A percentile compares a stretch with the other conserved stretches of the same genome.
Evolutionary conservation across 2,113 vertebrate genomes (phyloP).

Genomic region (Turdus rufiventris): DNA sequence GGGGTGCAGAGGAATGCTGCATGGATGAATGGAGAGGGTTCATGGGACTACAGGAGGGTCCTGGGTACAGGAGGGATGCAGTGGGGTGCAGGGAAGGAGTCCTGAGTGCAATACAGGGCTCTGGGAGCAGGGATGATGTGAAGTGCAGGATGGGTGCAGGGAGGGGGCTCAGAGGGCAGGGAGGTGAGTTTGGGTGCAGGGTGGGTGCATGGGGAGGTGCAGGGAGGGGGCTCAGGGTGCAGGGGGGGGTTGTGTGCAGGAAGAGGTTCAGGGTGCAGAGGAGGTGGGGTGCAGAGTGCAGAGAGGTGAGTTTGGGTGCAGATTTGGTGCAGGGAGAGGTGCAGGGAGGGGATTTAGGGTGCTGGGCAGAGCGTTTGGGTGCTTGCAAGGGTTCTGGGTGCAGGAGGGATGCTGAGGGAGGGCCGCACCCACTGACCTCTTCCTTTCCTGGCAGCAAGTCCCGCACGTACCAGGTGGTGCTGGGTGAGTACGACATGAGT

Average conservation of each 20-base stretch:
- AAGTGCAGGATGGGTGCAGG: neutral
- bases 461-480: slow-evolving; percentile 1
- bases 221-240: no score
- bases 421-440: rapidly evolving
- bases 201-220: neutral
- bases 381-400: no score
- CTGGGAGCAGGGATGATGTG: neutral
- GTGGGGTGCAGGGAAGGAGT: neutral
- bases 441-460: neutral
- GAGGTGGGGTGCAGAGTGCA: neutral
- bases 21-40: neutral
- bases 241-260: neutral
- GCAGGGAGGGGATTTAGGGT: neutral
- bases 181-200: neutral
- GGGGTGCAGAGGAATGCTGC: neutral
- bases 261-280: no score
- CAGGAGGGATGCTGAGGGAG: no score
- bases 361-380: neutral
- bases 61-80: neutral
- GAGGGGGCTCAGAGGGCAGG: neutral
- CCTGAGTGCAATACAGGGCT: neutral
- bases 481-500: slow-evolving; percentile 13
- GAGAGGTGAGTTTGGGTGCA: neutral
- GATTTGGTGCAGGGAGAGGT: no score
- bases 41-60: neutral